Evolutionary conservation across 2,797 vertebrate species (phyloP), one percentile per base, ranked within the genome.

Genomic region (Melanotaenia boesemani): DNA sequence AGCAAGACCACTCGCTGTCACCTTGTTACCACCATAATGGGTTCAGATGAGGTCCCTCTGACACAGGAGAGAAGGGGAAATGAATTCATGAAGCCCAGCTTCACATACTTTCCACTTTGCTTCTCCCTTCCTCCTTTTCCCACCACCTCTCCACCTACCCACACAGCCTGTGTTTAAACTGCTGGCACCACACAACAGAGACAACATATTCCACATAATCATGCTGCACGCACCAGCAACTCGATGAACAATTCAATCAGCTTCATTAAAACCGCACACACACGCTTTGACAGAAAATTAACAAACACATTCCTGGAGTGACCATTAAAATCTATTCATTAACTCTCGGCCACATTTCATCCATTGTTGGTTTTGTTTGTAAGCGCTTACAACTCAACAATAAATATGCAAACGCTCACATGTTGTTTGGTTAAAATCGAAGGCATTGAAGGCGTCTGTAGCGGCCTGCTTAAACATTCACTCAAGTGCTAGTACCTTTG

Each of bases 11-110:
- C 81, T 82, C 66, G n/a, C 86, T 92, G 89, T 93, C 90, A 90
- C 91, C 89, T 92, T 92, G 86, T 91, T 88, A 88, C 85, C 83
- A 56, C 57, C 61, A 24, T 91, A 91, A 92, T 90, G 85, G 88
- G 90, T 89, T 91, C 90, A 91, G 81, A 88, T 78, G 70, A 89
- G 86, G 91, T 85, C 83, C 61, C 68, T 28, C 37, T 67, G 81
- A 86, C 68, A 78, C 28, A 28, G 77, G 75, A 80, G 63, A 67
- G 78, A 81, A 56, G 75, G 64, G 75, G 77, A 85, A 86, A 87
- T 80, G 50, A 86, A 90, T 86, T 85, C 70, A 87, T 36, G 77
- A 62, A 70, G 81, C 60, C 32, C 1, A 12, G 63, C 70, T 71
- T 80, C 18, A 18, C 36, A 13, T 80, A 74, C 79, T 83, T 74